Evolutionary conservation across 2,888 invertebrate genomes (phyloP).

Genomic region (Dryobota labecula): DNA sequence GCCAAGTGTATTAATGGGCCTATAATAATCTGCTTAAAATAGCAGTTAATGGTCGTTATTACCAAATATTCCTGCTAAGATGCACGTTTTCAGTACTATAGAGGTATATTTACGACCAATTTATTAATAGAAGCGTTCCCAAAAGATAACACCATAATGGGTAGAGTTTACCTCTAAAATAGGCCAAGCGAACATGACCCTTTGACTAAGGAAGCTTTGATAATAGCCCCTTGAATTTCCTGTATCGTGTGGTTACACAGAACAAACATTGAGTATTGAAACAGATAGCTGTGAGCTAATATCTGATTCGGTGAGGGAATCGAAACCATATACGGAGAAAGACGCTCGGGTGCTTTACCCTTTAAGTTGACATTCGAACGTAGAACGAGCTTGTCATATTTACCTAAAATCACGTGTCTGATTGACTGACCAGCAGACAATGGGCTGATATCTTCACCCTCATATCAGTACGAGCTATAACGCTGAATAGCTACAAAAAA

Average conservation of each 20-base stretch:
- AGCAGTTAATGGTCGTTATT: background rate
- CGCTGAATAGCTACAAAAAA: no score
- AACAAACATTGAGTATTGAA: slow-evolving; percentile 20
- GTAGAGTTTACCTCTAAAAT: slow-evolving; percentile 38
- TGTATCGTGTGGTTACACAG: slow-evolving; percentile 21
- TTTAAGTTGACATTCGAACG: background rate
- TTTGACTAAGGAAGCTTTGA: slow-evolving; percentile 21
- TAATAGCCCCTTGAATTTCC: slow-evolving; percentile 39
- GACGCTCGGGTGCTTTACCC: background rate
- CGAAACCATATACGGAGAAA: background rate
- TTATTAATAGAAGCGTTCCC: slow-evolving; percentile 29
- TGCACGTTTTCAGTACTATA: background rate
- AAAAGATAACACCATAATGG: slow-evolving; percentile 24
- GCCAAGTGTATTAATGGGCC: background rate
- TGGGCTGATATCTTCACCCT: background rate
- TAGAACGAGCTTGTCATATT: background rate
- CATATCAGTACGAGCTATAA: background rate
- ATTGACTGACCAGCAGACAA: background rate
- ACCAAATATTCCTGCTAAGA: background rate
- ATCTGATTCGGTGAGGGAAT: slow-evolving; percentile 29
- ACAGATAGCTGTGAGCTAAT: slow-evolving; percentile 31
- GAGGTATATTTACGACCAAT: background rate
- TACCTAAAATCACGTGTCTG: background rate
- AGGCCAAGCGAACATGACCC: slow-evolving; percentile 40
- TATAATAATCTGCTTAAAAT: background rate